Percentiles rank a stretch among this genome's conserved stretches.
These are phyloP conservation scores for Sisyra nigra DNA, from an alignment of 2,888 invertebrate genomes.

Conservation along the genomic window DNA sequence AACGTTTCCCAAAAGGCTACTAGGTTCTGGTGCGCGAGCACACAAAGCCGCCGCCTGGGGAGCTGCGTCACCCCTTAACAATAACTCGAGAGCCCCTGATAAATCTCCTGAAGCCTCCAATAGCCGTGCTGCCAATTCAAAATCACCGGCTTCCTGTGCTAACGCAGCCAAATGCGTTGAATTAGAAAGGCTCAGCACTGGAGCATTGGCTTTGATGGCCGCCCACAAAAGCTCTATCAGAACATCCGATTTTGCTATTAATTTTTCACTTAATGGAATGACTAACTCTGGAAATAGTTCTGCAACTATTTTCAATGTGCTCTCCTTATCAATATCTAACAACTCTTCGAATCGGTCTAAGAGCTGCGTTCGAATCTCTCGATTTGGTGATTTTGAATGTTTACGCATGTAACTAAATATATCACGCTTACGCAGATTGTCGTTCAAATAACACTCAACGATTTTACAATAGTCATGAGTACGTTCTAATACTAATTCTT, in stretches of 20 bases:
- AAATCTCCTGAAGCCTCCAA: slow-evolving; percentile 61
- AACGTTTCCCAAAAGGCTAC: slow-evolving; percentile 40
- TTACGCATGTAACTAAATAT: slow-evolving; percentile 39
- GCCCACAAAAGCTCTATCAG: slow-evolving; percentile 47
- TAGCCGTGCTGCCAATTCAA: slow-evolving; percentile 52
- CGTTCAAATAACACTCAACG: slow-evolving; percentile 48
- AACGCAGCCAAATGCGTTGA: slow-evolving; percentile 2
- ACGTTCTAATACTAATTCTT: slow-evolving; percentile 50
- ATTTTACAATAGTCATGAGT: slow-evolving; percentile 44
- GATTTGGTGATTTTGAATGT: slow-evolving; percentile 25
- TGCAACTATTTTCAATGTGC: slow-evolving; percentile 32
- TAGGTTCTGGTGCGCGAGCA: slow-evolving; percentile 36
- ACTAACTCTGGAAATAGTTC: slow-evolving; percentile 35
- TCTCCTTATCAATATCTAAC: slow-evolving; percentile 23
- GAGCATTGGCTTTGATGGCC: slow-evolving; percentile 34
- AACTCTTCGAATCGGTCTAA: slow-evolving; percentile 31
- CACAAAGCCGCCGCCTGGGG: slow-evolving; percentile 27
- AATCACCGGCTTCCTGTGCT: slow-evolving; percentile 22
- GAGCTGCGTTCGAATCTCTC: slow-evolving; percentile 31
- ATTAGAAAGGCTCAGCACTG: slow-evolving; percentile 12
- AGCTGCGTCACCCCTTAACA: slow-evolving; percentile 28
- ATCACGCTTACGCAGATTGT: slow-evolving; percentile 40
- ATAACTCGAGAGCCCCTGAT: slow-evolving; percentile 48
- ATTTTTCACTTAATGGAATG: slow-evolving; percentile 18
- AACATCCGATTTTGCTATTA: slow-evolving; percentile 34